These are phyloP conservation scores for Hippocampus abdominalis DNA, from an alignment of 2,113 vertebrate genomes.

Conservation along the genomic window DNA sequence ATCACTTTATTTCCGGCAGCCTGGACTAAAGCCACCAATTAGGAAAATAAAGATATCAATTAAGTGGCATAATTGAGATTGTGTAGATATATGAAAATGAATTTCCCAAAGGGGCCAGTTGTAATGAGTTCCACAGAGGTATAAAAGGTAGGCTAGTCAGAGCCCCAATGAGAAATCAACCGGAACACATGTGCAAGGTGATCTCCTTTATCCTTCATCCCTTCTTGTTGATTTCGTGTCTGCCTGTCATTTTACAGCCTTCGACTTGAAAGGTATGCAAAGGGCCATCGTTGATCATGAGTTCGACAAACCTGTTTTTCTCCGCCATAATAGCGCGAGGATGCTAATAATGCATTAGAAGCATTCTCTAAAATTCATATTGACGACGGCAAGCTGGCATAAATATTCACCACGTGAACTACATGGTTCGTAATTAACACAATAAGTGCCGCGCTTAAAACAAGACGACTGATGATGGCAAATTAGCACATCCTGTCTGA, in stretches of 20 bases:
- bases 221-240: constrained; percentile 28
- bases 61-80: constrained; percentile 73
- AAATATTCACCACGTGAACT: constrained; percentile 35
- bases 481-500: constrained; percentile 6
- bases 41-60: constrained; percentile 77
- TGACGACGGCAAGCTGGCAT: not conserved
- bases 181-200: constrained; percentile 17
- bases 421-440: constrained; percentile 33
- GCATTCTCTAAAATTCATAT: constrained; percentile 24
- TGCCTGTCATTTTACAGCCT: constrained; percentile 17
- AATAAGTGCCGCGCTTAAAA: constrained; percentile 18
- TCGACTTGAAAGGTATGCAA: constrained; percentile 18
- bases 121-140: constrained; percentile 66
- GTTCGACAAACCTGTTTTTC: constrained; percentile 22
- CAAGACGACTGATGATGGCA: constrained; percentile 6
- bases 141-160: constrained; percentile 55
- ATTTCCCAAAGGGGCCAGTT: constrained; percentile 65
- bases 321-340: not conserved
- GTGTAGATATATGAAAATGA: constrained; percentile 65
- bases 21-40: constrained; percentile 61
- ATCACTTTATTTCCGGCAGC: constrained; percentile 15
- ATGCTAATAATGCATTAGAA: constrained; percentile 19
- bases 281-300: constrained; percentile 28
- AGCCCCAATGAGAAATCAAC: constrained; percentile 19
- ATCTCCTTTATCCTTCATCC: constrained; percentile 21